These are phyloP conservation scores for Zaprionus vittiger DNA, from an alignment of 1,140 invertebrate genomes.

Conservation along the genomic window DNA sequence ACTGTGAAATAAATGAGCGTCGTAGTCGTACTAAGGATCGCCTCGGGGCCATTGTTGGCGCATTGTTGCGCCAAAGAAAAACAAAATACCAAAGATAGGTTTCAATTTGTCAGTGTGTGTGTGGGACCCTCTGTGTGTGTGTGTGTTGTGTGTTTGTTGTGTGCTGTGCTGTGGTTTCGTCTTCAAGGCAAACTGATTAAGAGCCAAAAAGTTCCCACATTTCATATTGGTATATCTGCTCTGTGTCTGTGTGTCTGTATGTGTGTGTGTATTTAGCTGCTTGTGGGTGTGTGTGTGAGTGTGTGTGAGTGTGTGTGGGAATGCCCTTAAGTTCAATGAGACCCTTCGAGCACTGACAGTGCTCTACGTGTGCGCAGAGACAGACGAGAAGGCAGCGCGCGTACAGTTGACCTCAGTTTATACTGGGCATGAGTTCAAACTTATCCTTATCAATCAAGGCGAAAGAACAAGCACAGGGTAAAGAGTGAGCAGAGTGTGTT, in stretches of 20 bases:
- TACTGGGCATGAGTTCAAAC: neutral
- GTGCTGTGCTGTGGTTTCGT: conserved; percentile 42
- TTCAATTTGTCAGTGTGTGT: conserved; percentile 58
- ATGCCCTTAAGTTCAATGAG: conserved; percentile 66
- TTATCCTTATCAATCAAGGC: neutral
- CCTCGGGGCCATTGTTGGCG: conserved; percentile 65
- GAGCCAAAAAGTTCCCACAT: conserved; percentile 59
- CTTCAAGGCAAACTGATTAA: conserved; percentile 55
- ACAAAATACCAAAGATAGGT: conserved; percentile 70
- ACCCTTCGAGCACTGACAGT: conserved; percentile 55
- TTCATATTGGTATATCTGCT: conserved; percentile 33
- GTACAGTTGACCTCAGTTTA: conserved; percentile 16
- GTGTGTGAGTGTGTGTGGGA: conserved; percentile 53
- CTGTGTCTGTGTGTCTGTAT: conserved; percentile 47
- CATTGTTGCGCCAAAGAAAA: conserved; percentile 77
- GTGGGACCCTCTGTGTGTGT: conserved; percentile 6
- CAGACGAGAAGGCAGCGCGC: conserved; percentile 2
- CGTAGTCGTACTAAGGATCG: conserved; percentile 75
- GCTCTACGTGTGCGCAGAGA: conserved; percentile 27
- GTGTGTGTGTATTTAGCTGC: conserved; percentile 19
- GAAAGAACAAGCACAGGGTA: neutral
- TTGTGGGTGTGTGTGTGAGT: conserved; percentile 8
- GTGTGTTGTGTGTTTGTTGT: conserved; percentile 24
- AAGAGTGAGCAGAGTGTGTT: neutral
- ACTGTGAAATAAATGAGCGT: conserved; percentile 83